Percentiles rank a stretch among this genome's conserved stretches.
Conservation (phyloP, 1,140 invertebrate species). For the Ylistrum balloti region DNA sequence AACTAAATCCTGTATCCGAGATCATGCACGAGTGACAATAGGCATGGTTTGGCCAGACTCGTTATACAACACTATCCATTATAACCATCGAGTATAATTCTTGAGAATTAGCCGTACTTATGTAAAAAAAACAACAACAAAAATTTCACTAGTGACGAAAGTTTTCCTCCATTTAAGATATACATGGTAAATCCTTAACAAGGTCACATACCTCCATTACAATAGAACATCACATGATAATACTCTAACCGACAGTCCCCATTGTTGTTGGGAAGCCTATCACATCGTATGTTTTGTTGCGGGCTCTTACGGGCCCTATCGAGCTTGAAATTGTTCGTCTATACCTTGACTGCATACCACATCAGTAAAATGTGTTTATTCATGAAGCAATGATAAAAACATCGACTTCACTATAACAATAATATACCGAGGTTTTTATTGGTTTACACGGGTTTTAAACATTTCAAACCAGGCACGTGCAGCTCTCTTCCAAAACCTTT, state of each 20-base stretch:
- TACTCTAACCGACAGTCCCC: neutral
- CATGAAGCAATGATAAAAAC: neutral
- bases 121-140: neutral
- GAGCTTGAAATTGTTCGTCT: neutral
- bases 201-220: neutral
- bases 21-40: too few relatives aligned
- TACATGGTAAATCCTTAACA: neutral
- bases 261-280: neutral
- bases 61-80: too few relatives aligned
- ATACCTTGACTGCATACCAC: neutral
- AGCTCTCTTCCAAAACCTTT: too few relatives aligned
- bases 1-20: too few relatives aligned
- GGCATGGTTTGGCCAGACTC: too few relatives aligned
- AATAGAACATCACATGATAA: neutral
- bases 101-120: neutral
- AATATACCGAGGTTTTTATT: too few relatives aligned
- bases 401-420: neutral
- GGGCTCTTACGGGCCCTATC: neutral
- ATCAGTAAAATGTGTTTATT: neutral
- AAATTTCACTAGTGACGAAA: too few relatives aligned
- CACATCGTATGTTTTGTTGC: neutral
- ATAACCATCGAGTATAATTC: too few relatives aligned
- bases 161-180: neutral
- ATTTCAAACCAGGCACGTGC: too few relatives aligned
- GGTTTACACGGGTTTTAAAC: too few relatives aligned